Base-by-base conservation (phyloP, 2,797 vertebrate genomes). In the Myotis planiceps region DNA sequence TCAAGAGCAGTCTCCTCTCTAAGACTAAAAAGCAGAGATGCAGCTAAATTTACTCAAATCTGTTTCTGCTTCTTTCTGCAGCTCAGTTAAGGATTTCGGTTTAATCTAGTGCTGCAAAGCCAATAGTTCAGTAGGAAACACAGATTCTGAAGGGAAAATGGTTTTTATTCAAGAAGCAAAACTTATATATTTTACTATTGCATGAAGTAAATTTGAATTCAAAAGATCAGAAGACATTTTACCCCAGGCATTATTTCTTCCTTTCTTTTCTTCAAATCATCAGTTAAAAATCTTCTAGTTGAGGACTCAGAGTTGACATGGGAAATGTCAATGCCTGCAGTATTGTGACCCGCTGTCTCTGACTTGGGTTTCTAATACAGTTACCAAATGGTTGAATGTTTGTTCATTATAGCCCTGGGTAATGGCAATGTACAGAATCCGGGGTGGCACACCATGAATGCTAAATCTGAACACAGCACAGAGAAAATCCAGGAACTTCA, bases 41-140 rank as follows among this genome's bases (percentile, higher is more conserved):
- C 5, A 12, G 49, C 34, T 76, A 65, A 80, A 32, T 79, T 80
- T 51, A 49, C 71, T 90, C 55, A 58, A 37, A 37, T 71, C 66
- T 37, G 29, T 55, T n/a, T 19, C 34, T 42, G 23, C 55, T 27
- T 25, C 58, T 19, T 37, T 89, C 83, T 58, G 65, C 60, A 45
- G 21, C 72, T 94, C 79, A 60, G 27, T 10, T 90, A 76, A 95
- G 74, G 39, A 75, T 71, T 95, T 96, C 55, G 32, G 45, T 90
- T 92, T 85, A 84, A 95, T 82, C 72, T 65, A 81, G 45, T 81
- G 21, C 37, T 7, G 5, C 47, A 72, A 88, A 85, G 55, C 53
- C 85, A 81, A 23, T 3, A 82, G 72, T 32, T 92, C 29, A 42
- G 34, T 29, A 83, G 90, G 89, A 86, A 94, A 71, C 18, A 76